Evolutionary conservation across 2,888 invertebrate species (phyloP).

Genomic region (Hanleya hanleyi): DNA sequence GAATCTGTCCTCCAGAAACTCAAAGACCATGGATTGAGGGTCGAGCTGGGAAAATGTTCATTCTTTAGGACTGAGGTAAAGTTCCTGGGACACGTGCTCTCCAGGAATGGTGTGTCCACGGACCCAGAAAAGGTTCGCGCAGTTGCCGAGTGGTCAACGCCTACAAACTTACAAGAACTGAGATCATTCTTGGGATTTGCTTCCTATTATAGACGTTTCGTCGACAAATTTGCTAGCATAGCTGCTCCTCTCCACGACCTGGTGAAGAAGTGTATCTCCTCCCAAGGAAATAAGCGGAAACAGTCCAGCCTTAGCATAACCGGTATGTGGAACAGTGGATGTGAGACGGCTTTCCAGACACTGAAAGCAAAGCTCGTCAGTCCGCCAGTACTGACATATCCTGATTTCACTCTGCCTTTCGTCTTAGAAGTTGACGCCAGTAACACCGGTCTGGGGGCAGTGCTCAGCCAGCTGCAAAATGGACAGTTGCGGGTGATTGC

Average conservation of each 20-base stretch:
- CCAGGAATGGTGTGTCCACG: no score
- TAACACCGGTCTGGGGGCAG: slow-evolving; percentile 24
- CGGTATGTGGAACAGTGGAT: slow-evolving; percentile 22
- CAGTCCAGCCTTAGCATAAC: not conserved
- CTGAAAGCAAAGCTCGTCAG: slow-evolving; percentile 27
- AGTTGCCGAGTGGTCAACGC: slow-evolving; percentile 29
- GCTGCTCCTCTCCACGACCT: slow-evolving; percentile 22
- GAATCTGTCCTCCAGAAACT: no score
- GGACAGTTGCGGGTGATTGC: slow-evolving; percentile 28
- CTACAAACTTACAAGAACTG: slow-evolving; percentile 21
- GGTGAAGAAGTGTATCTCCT: slow-evolving; percentile 6
- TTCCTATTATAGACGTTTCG: slow-evolving; percentile 32
- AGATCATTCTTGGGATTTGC: slow-evolving; percentile 29
- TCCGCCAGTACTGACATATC: slow-evolving; percentile 33
- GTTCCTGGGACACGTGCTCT: no score
- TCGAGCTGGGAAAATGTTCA: no score
- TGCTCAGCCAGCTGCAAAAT: slow-evolving; percentile 22
- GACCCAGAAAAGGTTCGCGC: no score
- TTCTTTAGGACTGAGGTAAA: no score
- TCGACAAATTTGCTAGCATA: slow-evolving; percentile 23
- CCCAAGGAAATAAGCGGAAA: not conserved
- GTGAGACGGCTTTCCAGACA: slow-evolving; percentile 27
- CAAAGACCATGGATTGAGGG: no score
- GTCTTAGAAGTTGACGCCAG: slow-evolving; percentile 26
- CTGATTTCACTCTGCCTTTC: slow-evolving; percentile 22